Percentiles rank a stretch among this genome's conserved stretches.
Conservation (phyloP, 2,888 invertebrate genomes). For the Chalcis sispes region DNA sequence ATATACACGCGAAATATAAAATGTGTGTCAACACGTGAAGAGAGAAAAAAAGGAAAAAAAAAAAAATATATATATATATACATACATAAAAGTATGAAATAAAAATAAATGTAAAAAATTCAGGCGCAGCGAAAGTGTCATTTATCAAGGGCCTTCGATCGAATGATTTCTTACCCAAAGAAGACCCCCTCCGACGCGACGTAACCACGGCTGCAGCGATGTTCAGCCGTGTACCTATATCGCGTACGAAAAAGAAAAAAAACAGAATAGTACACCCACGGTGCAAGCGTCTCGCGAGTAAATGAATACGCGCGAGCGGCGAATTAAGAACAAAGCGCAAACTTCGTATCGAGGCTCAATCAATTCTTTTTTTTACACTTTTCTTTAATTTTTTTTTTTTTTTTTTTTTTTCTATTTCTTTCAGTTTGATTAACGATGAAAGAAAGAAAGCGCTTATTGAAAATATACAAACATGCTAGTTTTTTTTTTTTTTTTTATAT, state of each 20-base stretch:
- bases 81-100: not conserved
- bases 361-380: too few relatives aligned
- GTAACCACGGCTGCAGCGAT: not conserved
- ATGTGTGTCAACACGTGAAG: slow-evolving; percentile 1
- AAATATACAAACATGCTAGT: too few relatives aligned
- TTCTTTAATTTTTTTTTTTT: too few relatives aligned
- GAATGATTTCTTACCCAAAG: slow-evolving; percentile 41
- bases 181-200: slow-evolving; percentile 22
- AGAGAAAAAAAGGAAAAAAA: not conserved
- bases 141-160: slow-evolving; percentile 46
- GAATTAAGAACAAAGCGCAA: too few relatives aligned
- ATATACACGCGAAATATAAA: not conserved
- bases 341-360: too few relatives aligned
- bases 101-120: not conserved
- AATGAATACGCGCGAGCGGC: too few relatives aligned
- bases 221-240: not conserved
- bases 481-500: too few relatives aligned
- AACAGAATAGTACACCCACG: too few relatives aligned
- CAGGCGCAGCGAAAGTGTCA: slow-evolving; percentile 32
- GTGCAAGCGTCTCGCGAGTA: too few relatives aligned
- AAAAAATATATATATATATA: slow-evolving; percentile 3
- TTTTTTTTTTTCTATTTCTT: too few relatives aligned
- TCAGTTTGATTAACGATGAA: too few relatives aligned
- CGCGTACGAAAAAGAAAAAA: not conserved
- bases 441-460: too few relatives aligned